Base-by-base conservation (phyloP, 2,888 invertebrate genomes). In the Dynastes maya region DNA sequence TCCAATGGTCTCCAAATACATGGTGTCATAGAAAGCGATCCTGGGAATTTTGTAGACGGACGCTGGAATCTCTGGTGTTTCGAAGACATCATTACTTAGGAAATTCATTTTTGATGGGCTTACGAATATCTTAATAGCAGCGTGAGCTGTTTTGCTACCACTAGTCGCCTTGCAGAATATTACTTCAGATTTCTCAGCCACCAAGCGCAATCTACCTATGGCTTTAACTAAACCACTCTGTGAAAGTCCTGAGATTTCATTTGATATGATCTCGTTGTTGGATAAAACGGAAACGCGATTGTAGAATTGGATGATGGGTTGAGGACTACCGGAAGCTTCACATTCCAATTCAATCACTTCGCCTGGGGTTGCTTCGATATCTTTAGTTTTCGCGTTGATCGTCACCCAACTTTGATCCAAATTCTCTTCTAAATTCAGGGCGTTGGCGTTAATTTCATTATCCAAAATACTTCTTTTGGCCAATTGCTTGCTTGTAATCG, bases 221-320 rank as follows among this genome's bases (percentile, higher is more conserved):
- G 95, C 91, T 75, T 91, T 91, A 0, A 92, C 94, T 32, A 94
- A 85, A 32, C 92, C 92, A 85, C 86, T 0, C 88, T 88, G 77
- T 88, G 88, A 89, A 0, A 88, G 87, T 2, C 91, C 91, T 1
- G 91, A 86, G 16, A 94, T 90, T 64, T 91, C 89, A 85, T 94
- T 94, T 27, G 90, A 89, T 79, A 89, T 89, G 79, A 91, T 91
- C 82, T 93, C 92, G 64, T 91, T 91, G 92, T 93, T 92, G 13
- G 91, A 90, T 8, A 93, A 84, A 0, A 92, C 91, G 80, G 91
- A 89, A 51, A 93, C 93, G 78, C 95, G 94, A 84, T 92, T 93
- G 82, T 95, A 89, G 97, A 97, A 97, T 83, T 94, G 92, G 16
- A 97, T 91, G 1, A 90, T 90, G 0, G 97, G 97, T 0, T 94